Percentiles rank a stretch among this genome's conserved stretches.
phyloP scores from a whole-genome alignment of 2,888 invertebrate genomes.

The Panorpa germanica region DNA sequence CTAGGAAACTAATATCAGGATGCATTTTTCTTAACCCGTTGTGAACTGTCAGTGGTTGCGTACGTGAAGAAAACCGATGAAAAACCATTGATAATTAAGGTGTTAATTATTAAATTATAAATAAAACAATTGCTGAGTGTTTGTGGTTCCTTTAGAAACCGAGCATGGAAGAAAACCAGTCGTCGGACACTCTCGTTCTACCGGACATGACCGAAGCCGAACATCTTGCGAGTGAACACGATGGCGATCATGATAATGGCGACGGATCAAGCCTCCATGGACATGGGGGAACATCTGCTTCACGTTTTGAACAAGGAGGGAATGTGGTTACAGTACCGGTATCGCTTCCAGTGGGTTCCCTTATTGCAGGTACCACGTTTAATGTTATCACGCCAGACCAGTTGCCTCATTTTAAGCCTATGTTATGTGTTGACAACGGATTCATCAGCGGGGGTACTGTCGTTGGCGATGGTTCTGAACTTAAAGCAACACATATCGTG shows the following conservation, averaged over 20 bases:
- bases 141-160: constrained; percentile 12
- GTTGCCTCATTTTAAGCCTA: constrained; percentile 65
- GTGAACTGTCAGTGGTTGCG: too few relatives aligned
- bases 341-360: constrained; percentile 58
- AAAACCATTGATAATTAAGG: too few relatives aligned
- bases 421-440: constrained; percentile 72
- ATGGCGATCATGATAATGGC: constrained; percentile 30
- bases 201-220: constrained; percentile 55
- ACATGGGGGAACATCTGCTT: too few relatives aligned
- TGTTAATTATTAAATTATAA: too few relatives aligned
- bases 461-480: constrained; percentile 39
- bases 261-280: too few relatives aligned
- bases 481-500: constrained; percentile 57
- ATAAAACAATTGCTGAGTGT: constrained; percentile 9
- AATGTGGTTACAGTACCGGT: constrained; percentile 34
- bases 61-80: too few relatives aligned
- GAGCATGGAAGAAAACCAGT: constrained; percentile 14
- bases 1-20: too few relatives aligned
- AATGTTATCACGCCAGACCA: constrained; percentile 76
- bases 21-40: too few relatives aligned
- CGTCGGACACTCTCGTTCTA: constrained; percentile 46
- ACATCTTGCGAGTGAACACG: constrained; percentile 41
- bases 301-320: too few relatives aligned
- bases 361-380: constrained; percentile 63
- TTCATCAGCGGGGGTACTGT: constrained; percentile 51